Base-by-base conservation (phyloP, 2,113 vertebrate genomes). In the Carassius gibelio region DNA sequence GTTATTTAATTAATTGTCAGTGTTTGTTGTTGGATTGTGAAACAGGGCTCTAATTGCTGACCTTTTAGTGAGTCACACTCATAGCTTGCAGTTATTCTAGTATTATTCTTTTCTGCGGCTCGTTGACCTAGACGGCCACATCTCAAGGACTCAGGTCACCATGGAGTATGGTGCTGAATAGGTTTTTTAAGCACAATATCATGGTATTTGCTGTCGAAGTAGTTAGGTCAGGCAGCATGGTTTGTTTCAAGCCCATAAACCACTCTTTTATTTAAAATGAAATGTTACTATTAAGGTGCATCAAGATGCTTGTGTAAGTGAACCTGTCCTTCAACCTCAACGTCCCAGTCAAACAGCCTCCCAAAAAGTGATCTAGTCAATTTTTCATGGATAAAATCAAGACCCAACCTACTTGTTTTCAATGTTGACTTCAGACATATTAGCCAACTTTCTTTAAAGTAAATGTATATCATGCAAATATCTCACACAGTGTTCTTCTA, bases 31-130 rank as follows among this genome's bases (percentile, higher is more conserved):
- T 30, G 85, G 84, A 52, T 66, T 64, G 62, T 81, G 85, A 78
- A 88, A 81, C 21, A 52, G 34, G 86, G 15, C 81, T 68, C 64
- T 90, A 93, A 93, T 91, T 91, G 88, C 77, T 91, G 91, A 91
- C 92, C 93, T 93, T 89, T 89, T 50, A 81, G 34, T 90, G 89
- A 93, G 89, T 93, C 90, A 86, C 50, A 69, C 76, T 61, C 84
- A 84, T 80, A 88, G 90, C 90, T 90, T 86, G 80, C n/a, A 90
- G 90, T 26, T 75, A 89, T 88, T 82, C 45, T 30, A 85, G 87
- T 55, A 62, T 83, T 81, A 84, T 81, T 62, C 66, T 90, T n/a
- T 26, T 86, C 42, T 75, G 15, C 52, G 52, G 45, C 82, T 64
- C 77, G 30, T 57, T 83, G 85, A 91, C 75, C 81, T 74, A 66